Percentiles rank a stretch among this genome's conserved stretches.
These are phyloP conservation scores for Diachrysia chrysitis DNA, from an alignment of 2,888 invertebrate species.

Conservation along the genomic window DNA sequence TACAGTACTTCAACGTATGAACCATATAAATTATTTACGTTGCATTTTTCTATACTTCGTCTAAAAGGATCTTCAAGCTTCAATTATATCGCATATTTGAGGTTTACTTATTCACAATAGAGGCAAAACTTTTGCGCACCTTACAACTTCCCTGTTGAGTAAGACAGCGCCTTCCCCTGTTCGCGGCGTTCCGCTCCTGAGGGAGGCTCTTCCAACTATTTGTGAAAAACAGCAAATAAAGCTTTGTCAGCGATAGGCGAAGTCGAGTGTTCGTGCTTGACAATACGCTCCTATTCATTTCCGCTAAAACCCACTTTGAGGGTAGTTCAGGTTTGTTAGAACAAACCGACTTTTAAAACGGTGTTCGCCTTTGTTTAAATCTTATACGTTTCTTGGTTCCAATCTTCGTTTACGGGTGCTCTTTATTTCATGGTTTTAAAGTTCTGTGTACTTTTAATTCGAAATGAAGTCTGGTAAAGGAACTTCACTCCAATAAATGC, in stretches of 20 bases:
- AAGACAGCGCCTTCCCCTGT: constrained; percentile 34
- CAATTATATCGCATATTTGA: constrained; percentile 18
- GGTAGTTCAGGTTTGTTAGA: constrained; percentile 67
- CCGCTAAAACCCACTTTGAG: constrained; percentile 75
- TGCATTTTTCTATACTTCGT: too few species aligned
- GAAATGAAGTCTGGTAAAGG: not conserved
- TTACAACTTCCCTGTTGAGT: constrained; percentile 43
- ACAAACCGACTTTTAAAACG: constrained; percentile 63
- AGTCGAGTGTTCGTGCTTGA: constrained; percentile 71
- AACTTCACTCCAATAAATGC: constrained; percentile 3
- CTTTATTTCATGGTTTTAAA: constrained; percentile 31
- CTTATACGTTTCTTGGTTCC: constrained; percentile 49
- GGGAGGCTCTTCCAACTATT: constrained; percentile 70
- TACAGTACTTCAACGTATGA: too few species aligned
- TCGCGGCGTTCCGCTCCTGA: constrained; percentile 60
- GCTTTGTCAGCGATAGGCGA: constrained; percentile 81
- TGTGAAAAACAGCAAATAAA: constrained; percentile 81
- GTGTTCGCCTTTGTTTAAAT: constrained; percentile 56
- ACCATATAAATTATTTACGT: too few species aligned
- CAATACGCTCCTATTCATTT: constrained; percentile 80
- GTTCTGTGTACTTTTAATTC: constrained; percentile 32
- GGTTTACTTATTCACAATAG: constrained; percentile 42
- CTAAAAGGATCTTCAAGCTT: too few species aligned
- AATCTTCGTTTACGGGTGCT: constrained; percentile 31
- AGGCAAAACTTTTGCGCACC: constrained; percentile 35